Conservation (phyloP, 2,888 invertebrate species). For the Zonitis immaculata region DNA sequence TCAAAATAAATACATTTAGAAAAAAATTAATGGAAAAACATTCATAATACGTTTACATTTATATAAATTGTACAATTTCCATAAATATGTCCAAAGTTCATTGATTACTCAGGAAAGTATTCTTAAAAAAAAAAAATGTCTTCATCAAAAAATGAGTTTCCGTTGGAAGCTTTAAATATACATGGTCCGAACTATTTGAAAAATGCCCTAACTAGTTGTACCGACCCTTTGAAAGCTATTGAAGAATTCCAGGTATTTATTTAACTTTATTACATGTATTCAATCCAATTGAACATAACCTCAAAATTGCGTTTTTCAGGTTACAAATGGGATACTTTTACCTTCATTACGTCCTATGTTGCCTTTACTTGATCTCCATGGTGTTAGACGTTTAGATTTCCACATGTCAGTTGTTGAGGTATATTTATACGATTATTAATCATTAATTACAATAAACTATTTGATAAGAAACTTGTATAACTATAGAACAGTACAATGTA, state of each 20-base stretch:
- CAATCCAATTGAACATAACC: background rate
- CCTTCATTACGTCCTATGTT: slow-evolving; percentile 93
- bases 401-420: slow-evolving; percentile 90
- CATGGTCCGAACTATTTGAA: slow-evolving; percentile 50
- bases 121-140: slow-evolving; percentile 6
- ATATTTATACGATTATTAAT: background rate
- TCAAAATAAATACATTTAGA: background rate
- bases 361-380: slow-evolving; percentile 90
- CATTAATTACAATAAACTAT: no score
- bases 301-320: slow-evolving; percentile 49
- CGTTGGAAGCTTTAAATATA: slow-evolving; percentile 46
- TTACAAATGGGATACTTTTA: slow-evolving; percentile 86
- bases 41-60: no score
- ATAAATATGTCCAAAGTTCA: background rate
- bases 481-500: no score
- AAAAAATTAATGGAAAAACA: background rate
- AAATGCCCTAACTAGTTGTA: slow-evolving; percentile 91
- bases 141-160: slow-evolving; percentile 39
- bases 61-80: no score
- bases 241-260: slow-evolving; percentile 84
- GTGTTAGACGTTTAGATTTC: slow-evolving; percentile 87
- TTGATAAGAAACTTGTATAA: no score
- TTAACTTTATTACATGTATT: background rate
- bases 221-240: slow-evolving; percentile 95
- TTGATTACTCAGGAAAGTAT: no score